Evolutionary conservation across 2,797 vertebrate species (phyloP).

Genomic region (Syndactyla subalaris): DNA sequence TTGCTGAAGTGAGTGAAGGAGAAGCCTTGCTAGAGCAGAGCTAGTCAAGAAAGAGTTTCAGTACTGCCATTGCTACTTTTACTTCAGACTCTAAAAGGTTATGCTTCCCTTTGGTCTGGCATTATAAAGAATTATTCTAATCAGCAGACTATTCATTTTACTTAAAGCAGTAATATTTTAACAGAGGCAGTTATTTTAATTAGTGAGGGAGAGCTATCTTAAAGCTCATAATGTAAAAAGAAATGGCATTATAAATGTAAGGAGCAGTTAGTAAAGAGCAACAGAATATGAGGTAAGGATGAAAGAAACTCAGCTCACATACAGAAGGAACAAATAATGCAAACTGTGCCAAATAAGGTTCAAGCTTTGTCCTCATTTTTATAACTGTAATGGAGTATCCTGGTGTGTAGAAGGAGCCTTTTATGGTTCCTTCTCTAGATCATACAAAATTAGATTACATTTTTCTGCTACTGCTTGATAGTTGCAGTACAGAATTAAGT

Average conservation of each 20-base stretch:
- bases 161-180: constrained; percentile 31
- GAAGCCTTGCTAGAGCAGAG: neutral
- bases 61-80: neutral
- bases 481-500: neutral
- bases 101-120: neutral
- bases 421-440: neutral
- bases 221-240: neutral
- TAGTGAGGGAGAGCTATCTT: neutral
- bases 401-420: neutral
- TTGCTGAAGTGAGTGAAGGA: neutral
- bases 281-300: neutral
- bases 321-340: neutral
- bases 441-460: neutral
- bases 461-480: neutral
- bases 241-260: neutral
- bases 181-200: neutral
- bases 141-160: neutral
- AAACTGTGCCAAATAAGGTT: neutral
- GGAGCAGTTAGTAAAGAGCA: neutral
- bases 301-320: neutral
- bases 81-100: neutral
- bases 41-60: neutral
- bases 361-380: neutral
- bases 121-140: neutral
- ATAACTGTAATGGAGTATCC: neutral